These are phyloP conservation scores for Augochlorella aurata DNA, from an alignment of 2,888 invertebrate genomes.

Conservation along the genomic window DNA sequence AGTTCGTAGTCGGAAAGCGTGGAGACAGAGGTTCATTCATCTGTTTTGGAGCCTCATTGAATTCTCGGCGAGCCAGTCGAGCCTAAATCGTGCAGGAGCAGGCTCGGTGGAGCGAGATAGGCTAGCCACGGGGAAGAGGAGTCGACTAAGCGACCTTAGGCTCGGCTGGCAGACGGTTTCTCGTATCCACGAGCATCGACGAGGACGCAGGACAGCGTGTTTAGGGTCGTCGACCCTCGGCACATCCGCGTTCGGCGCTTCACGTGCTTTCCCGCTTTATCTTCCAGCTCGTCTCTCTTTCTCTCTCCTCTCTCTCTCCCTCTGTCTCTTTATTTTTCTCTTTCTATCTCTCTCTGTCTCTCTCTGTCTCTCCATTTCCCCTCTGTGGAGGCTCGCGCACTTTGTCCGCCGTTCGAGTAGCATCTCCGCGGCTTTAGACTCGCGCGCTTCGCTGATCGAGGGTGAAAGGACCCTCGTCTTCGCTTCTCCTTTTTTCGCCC, in stretches of 20 bases:
- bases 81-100: not conserved
- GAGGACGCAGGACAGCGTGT: slow-evolving; percentile 74
- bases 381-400: no score
- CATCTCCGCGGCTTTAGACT: not conserved
- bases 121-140: not conserved
- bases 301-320: slow-evolving; percentile 45
- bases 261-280: slow-evolving; percentile 61
- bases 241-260: slow-evolving; percentile 69
- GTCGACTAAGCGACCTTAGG: slow-evolving; percentile 45
- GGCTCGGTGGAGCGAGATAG: not conserved
- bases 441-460: not conserved
- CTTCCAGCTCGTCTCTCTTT: slow-evolving; percentile 45
- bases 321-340: slow-evolving; percentile 37
- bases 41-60: no score
- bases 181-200: slow-evolving; percentile 53
- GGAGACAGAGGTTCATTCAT: no score
- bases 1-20: no score
- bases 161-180: slow-evolving; percentile 19
- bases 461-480: not conserved
- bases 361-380: no score
- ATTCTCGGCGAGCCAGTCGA: no score
- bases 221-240: slow-evolving; percentile 75
- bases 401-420: not conserved
- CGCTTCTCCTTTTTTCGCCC: not conserved
- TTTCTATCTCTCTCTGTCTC: not conserved